phyloP scores from a whole-genome alignment of 2,113 vertebrate genomes.

The Aegypius monachus region DNA sequence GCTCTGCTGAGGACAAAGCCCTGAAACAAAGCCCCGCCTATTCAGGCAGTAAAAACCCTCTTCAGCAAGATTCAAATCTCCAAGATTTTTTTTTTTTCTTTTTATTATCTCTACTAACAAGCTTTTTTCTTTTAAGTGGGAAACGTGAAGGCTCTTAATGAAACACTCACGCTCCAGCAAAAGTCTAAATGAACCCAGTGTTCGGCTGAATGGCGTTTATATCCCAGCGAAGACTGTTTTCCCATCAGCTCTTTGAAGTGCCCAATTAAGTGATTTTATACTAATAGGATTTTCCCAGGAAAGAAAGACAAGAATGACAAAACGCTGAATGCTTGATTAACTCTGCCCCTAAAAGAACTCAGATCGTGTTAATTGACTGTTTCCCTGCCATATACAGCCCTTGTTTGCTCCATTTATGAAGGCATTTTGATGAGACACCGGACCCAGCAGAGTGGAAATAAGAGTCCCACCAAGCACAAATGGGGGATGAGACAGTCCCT shows the following conservation, averaged over 20 bases:
- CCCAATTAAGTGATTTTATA: slow-evolving; percentile 65
- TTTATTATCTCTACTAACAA: slow-evolving; percentile 54
- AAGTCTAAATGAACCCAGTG: slow-evolving; percentile 52
- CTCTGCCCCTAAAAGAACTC: slow-evolving; percentile 52
- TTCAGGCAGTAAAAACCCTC: not conserved
- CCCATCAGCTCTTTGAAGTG: slow-evolving; percentile 63
- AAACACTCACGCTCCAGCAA: slow-evolving; percentile 34
- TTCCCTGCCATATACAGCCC: slow-evolving; percentile 59
- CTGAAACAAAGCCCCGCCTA: not conserved
- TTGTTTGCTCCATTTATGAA: slow-evolving; percentile 59
- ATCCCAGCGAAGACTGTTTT: slow-evolving; percentile 15
- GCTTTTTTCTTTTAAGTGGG: slow-evolving; percentile 39
- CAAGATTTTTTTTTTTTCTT: not conserved
- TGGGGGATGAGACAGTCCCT: slow-evolving; percentile 12
- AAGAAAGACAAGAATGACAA: slow-evolving; percentile 63
- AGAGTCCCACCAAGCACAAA: slow-evolving; percentile 21
- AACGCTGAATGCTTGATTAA: slow-evolving; percentile 62
- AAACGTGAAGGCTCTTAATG: slow-evolving; percentile 35
- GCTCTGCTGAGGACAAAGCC: not conserved
- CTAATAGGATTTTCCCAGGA: slow-evolving; percentile 68
- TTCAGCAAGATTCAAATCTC: not conserved
- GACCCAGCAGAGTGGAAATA: slow-evolving; percentile 58
- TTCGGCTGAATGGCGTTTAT: slow-evolving; percentile 34
- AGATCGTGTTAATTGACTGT: slow-evolving; percentile 44
- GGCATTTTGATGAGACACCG: slow-evolving; percentile 62